Base-by-base conservation (phyloP, 2,888 invertebrate genomes). In the Terebella lapidaria region DNA sequence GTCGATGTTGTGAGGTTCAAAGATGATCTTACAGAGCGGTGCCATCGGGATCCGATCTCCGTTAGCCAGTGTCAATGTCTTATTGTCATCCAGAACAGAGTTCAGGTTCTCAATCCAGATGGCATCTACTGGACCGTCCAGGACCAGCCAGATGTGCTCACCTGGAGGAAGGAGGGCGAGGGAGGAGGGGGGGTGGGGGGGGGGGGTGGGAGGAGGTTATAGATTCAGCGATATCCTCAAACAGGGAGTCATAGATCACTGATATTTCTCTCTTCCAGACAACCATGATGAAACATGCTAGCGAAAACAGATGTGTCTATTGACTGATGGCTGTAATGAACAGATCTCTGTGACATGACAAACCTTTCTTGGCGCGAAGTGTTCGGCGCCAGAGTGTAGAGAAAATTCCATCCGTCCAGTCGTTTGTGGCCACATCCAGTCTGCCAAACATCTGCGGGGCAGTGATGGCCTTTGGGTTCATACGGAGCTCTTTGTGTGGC, bases 371-470 rank as follows among this genome's bases (percentile, higher is more conserved):
- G 1, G 90, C 83, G 81, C 92, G 92, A 1, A 94, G 84, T 0
- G 95, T 94, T 82, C 94, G 93, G 45, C 95, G 85, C 96, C 95
- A 96, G 0, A 96, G 83, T 0, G 95, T 93, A 0, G 95, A 94
- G 81, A 96, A 96, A 73, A 96, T 94, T 3, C 96, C 96, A 79
- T 96, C 95, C 0, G 95, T 96, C 96, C 96, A 96, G 76, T 96
- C 96, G 75, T 96, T 96, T 1, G 95, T 96, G 1, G 95, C 94
- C 0, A 96, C 95, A 76, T 96, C 95, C 25, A 95, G 83, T 28
- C 93, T 86, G 0, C 96, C 96, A 78, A 96, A 96, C 96, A 96
- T 96, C 84, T 96, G 95, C 0, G 94, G 88, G 0, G 95, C 92
- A 18, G 95, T 95, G 73, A 96, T 95, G 20, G 95, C 92, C 83